A percentile compares a stretch with the other conserved stretches of the same genome.
These are phyloP conservation scores for Drosophila pseudoananassae DNA, from an alignment of 1,140 invertebrate genomes.

Conservation along the genomic window DNA sequence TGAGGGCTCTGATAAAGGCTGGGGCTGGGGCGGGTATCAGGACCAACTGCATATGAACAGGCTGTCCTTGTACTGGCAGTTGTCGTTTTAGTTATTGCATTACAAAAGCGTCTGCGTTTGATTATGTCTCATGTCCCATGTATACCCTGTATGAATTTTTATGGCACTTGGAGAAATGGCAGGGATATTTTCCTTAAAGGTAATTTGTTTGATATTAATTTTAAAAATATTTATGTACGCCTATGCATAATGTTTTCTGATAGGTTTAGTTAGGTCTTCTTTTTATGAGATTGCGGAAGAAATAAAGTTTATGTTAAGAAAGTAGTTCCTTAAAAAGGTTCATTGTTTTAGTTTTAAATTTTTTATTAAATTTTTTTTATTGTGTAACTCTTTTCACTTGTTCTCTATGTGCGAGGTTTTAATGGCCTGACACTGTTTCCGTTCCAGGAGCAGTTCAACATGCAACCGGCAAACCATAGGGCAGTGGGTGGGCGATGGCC, in stretches of 20 bases:
- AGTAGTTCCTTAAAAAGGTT: too few relatives aligned
- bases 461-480: constrained; percentile 55
- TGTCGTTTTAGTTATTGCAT: constrained; percentile 81
- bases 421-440: constrained; percentile 79
- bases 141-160: constrained; percentile 37
- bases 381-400: background rate
- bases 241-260: too few relatives aligned
- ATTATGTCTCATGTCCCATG: constrained; percentile 68
- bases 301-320: too few relatives aligned
- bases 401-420: constrained; percentile 48
- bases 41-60: constrained; percentile 11
- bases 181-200: too few relatives aligned
- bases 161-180: constrained; percentile 3
- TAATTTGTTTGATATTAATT: too few relatives aligned
- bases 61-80: constrained; percentile 51
- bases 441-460: constrained; percentile 68
- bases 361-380: background rate
- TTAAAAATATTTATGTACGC: background rate
- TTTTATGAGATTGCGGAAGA: too few relatives aligned
- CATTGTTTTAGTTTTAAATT: background rate
- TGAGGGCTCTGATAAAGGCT: background rate
- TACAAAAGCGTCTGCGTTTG: constrained; percentile 74
- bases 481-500: background rate
- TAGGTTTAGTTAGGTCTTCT: too few relatives aligned
- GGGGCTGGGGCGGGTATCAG: constrained; percentile 1